Percentiles rank a stretch among this genome's conserved stretches.
Evolutionary conservation across 2,797 vertebrate genomes (phyloP).

Genomic region (Diplodus sargus): DNA sequence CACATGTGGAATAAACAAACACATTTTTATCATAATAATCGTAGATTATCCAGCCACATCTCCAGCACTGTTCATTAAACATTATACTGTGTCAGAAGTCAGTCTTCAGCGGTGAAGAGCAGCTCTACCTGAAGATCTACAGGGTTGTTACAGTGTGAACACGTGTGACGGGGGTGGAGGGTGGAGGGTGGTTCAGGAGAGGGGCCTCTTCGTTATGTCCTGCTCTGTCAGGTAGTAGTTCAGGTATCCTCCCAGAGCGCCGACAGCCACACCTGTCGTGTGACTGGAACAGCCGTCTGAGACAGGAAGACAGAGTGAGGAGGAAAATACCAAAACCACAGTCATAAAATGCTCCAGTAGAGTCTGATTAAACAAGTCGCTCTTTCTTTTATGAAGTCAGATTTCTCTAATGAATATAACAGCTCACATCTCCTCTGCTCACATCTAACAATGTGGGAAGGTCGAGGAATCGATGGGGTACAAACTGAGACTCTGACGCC

Average conservation of each 20-base stretch:
- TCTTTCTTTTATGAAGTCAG: too few relatives aligned
- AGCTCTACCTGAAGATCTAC: slow-evolving; percentile 31
- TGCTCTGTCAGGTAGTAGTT: slow-evolving; percentile 85
- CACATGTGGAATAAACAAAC: background rate
- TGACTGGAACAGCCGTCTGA: slow-evolving; percentile 91
- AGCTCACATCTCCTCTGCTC: too few relatives aligned
- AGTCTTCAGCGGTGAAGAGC: background rate
- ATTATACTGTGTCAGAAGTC: background rate
- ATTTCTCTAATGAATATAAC: too few relatives aligned
- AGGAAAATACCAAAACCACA: background rate
- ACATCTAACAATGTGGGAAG: too few relatives aligned
- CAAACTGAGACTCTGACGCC: too few relatives aligned
- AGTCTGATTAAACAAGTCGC: too few relatives aligned
- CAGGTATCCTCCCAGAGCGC: slow-evolving; percentile 88
- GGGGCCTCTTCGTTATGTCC: slow-evolving; percentile 87
- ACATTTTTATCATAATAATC: background rate
- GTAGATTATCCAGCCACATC: slow-evolving; percentile 1
- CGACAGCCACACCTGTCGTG: slow-evolving; percentile 87
- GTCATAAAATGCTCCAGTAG: too few relatives aligned
- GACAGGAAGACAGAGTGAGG: background rate
- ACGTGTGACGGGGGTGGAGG: background rate
- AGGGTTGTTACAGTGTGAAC: background rate
- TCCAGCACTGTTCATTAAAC: slow-evolving; percentile 27
- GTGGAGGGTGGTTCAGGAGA: slow-evolving; percentile 65
- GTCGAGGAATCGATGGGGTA: too few relatives aligned